These are phyloP conservation scores for Mactra quadrangularis DNA, from an alignment of 1,140 invertebrate genomes.

Conservation along the genomic window DNA sequence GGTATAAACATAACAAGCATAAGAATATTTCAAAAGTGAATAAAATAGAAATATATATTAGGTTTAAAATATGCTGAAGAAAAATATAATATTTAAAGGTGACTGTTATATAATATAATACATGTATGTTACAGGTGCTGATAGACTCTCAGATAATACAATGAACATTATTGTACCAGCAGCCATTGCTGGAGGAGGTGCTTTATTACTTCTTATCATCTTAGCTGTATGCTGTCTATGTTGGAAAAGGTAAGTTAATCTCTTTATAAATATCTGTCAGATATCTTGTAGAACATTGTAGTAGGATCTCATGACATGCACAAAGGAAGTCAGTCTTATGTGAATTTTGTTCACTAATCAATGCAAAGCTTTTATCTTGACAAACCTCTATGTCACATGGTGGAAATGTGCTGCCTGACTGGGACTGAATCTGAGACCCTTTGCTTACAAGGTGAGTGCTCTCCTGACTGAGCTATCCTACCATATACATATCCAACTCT, in stretches of 20 bases:
- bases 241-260: conserved; percentile 43
- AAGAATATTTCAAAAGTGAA: no score
- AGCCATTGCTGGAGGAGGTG: conserved; percentile 33
- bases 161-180: conserved; percentile 50
- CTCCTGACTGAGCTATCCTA: no score
- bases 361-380: not conserved
- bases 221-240: conserved; percentile 43
- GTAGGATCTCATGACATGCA: not conserved
- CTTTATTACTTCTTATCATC: conserved; percentile 44
- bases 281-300: not conserved
- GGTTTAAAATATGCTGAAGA: no score
- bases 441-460: no score
- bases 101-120: no score
- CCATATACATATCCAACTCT: no score
- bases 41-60: no score
- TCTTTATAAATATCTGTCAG: not conserved
- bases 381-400: not conserved
- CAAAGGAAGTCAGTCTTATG: not conserved
- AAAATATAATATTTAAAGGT: no score
- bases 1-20: no score
- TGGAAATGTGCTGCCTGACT: not conserved
- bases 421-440: no score
- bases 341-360: not conserved
- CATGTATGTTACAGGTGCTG: conserved; percentile 44
- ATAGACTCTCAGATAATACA: conserved; percentile 14